phyloP scores from a whole-genome alignment of 2,888 invertebrate genomes.

The Agonopterix heracliana region DNA sequence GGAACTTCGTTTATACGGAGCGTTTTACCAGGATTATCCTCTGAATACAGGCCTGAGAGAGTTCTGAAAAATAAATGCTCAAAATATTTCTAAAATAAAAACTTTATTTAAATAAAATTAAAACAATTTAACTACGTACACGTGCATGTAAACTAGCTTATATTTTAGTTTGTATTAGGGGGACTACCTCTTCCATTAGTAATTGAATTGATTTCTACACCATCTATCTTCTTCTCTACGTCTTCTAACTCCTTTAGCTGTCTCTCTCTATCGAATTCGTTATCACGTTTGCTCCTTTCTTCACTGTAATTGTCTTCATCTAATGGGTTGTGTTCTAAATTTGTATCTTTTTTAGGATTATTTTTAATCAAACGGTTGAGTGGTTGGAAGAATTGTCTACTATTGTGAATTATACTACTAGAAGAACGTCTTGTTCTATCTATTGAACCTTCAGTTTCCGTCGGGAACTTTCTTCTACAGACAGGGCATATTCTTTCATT shows the following conservation, averaged over 20 bases:
- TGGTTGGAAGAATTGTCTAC: constrained; percentile 24
- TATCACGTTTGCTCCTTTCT: constrained; percentile 17
- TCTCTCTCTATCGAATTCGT: constrained; percentile 18
- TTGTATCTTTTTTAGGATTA: constrained; percentile 4
- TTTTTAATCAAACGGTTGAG: background rate
- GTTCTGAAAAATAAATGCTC: background rate
- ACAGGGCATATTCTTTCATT: constrained; percentile 21
- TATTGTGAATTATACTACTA: constrained; percentile 21
- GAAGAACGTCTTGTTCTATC: constrained; percentile 9
- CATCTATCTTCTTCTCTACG: constrained; percentile 31
- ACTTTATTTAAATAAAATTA: constrained; percentile 7
- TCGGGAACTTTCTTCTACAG: constrained; percentile 22
- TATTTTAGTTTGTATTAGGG: no score
- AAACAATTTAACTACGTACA: background rate
- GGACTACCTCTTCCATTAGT: constrained; percentile 1
- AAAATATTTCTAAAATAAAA: constrained; percentile 2
- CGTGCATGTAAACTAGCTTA: background rate
- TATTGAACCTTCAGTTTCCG: constrained; percentile 3
- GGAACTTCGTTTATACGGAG: no score
- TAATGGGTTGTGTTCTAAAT: background rate
- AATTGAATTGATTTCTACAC: constrained; percentile 15
- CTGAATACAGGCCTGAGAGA: no score
- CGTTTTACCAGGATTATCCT: no score
- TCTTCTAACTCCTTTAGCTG: constrained; percentile 31
- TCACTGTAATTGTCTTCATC: background rate